Evolutionary conservation across 2,888 invertebrate species (phyloP).

Genomic region (Drosophila infuscata): DNA sequence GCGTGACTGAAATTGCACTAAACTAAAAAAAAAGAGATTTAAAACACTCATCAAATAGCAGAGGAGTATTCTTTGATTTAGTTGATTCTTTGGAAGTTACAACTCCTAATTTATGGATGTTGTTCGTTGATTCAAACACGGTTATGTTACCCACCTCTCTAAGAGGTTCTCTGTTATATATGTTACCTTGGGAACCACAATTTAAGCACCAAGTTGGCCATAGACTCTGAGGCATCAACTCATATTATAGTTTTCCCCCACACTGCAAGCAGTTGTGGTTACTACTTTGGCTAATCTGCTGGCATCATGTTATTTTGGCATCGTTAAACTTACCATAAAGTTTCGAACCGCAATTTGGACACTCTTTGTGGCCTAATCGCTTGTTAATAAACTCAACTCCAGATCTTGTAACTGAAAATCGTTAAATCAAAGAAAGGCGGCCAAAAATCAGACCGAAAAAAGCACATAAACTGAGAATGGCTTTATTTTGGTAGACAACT

Average conservation of each 20-base stretch:
- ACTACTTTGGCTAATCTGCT: slow-evolving; percentile 29
- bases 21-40: not conserved
- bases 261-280: slow-evolving; percentile 15
- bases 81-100: not conserved
- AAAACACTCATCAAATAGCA: not conserved
- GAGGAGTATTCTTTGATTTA: not conserved
- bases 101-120: not conserved
- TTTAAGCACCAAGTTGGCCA: slow-evolving; percentile 19
- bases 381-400: slow-evolving; percentile 51
- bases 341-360: slow-evolving; percentile 37
- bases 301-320: slow-evolving; percentile 61
- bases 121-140: slow-evolving; percentile 4
- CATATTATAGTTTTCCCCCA: not conserved
- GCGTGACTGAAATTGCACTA: not conserved
- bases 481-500: slow-evolving; percentile 61
- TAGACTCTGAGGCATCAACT: not conserved
- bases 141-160: slow-evolving; percentile 1
- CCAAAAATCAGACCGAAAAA: slow-evolving; percentile 52
- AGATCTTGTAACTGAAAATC: slow-evolving; percentile 61
- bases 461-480: slow-evolving; percentile 63
- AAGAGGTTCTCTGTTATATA: not conserved
- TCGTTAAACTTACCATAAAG: slow-evolving; percentile 70
- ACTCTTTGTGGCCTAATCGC: slow-evolving; percentile 55
- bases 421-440: slow-evolving; percentile 52
- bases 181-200: slow-evolving; percentile 1